Conservation (phyloP, 2,113 vertebrate genomes). For the Notothenia rossii region DNA sequence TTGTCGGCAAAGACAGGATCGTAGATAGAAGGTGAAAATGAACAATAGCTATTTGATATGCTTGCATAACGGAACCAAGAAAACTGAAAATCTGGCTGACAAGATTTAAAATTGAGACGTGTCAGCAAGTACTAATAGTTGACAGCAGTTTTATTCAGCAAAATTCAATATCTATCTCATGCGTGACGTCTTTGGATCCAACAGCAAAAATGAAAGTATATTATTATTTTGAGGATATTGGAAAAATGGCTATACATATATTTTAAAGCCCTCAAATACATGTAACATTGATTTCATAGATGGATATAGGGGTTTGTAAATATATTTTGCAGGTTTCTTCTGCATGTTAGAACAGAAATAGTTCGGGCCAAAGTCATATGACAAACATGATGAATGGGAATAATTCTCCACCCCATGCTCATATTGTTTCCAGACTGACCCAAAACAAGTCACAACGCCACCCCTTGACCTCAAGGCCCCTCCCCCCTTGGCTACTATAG, state of each 20-base stretch:
- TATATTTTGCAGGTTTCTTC: neutral
- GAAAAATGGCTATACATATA: neutral
- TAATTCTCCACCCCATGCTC: constrained; percentile 52
- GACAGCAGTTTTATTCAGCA: neutral
- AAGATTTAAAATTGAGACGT: constrained; percentile 30
- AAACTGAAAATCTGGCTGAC: constrained; percentile 41
- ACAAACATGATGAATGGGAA: constrained; percentile 64
- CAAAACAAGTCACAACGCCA: constrained; percentile 56
- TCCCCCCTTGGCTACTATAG: constrained; percentile 27
- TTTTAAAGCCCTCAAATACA: constrained; percentile 11
- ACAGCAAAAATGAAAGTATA: neutral
- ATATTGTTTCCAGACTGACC: constrained; percentile 62
- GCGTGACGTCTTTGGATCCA: neutral
- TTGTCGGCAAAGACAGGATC: constrained; percentile 6
- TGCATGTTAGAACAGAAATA: constrained; percentile 5
- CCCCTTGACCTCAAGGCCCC: constrained; percentile 52
- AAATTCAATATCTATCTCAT: neutral
- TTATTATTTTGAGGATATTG: neutral
- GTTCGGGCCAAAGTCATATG: constrained; percentile 39
- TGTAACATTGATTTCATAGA: neutral
- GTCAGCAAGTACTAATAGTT: constrained; percentile 31
- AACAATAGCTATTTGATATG: constrained; percentile 41
- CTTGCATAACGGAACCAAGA: constrained; percentile 7
- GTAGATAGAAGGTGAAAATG: constrained; percentile 14
- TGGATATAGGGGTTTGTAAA: constrained; percentile 1